Percentiles rank a stretch among this genome's conserved stretches.
These are phyloP conservation scores for Himalopsyche kuldschensis DNA, from an alignment of 2,888 invertebrate genomes.

Conservation along the genomic window DNA sequence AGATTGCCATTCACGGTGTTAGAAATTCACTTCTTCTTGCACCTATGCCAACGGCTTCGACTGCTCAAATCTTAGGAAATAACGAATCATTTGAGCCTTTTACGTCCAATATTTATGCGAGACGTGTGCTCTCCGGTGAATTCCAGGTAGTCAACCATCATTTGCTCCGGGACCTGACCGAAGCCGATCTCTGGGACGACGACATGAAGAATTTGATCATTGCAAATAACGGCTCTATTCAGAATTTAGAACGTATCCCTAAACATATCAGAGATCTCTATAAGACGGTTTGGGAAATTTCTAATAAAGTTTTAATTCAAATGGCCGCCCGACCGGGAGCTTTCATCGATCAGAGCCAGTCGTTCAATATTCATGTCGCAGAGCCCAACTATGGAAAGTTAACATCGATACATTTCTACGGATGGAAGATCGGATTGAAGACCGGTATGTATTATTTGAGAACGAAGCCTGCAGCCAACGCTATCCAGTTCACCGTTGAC, in stretches of 20 bases:
- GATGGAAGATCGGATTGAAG: conserved; percentile 95
- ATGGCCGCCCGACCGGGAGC: conserved; percentile 99
- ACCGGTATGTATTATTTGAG: conserved; percentile 99
- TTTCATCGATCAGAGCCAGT: conserved; percentile 98
- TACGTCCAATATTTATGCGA: conserved; percentile 94
- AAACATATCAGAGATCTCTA: conserved; percentile 83
- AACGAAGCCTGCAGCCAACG: conserved; percentile 94
- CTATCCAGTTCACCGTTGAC: conserved; percentile 97
- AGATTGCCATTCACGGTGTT: conserved; percentile 86
- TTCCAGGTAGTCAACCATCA: conserved; percentile 97
- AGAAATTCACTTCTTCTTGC: conserved; percentile 92
- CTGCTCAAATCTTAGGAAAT: conserved; percentile 98
- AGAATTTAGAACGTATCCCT: conserved; percentile 83
- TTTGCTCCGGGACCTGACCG: conserved; percentile 88
- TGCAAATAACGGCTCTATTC: conserved; percentile 89
- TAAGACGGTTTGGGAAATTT: conserved; percentile 97
- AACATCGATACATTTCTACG: conserved; percentile 97
- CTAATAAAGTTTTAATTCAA: conserved; percentile 87
- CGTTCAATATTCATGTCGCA: conserved; percentile 95
- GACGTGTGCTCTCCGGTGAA: conserved; percentile 93
- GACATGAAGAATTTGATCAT: conserved; percentile 94
- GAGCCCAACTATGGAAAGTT: conserved; percentile 91
- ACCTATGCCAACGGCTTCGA: conserved; percentile 99
- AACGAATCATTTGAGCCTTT: conserved; percentile 98
- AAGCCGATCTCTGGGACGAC: conserved; percentile 89